Conservation (phyloP, 2,113 vertebrate species). For the Xerus inauris region DNA sequence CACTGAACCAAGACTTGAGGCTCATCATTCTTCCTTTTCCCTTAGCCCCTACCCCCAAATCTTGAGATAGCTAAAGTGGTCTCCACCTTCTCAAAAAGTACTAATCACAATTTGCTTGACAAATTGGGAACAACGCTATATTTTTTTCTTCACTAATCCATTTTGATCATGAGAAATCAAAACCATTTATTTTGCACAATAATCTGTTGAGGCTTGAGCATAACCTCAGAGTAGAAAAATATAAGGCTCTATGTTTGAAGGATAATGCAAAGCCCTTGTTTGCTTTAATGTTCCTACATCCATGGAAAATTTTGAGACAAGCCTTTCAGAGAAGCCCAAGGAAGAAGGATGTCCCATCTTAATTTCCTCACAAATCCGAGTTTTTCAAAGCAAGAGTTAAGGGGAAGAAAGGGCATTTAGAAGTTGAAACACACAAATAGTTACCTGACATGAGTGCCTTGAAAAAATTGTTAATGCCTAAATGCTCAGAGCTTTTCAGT, state of each 20-base stretch:
- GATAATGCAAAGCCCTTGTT: neutral
- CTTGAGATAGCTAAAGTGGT: neutral
- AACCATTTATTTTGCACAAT: constrained; percentile 5
- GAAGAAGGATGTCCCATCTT: neutral
- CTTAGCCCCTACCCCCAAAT: neutral
- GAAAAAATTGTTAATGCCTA: constrained; percentile 58
- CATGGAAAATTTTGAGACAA: neutral
- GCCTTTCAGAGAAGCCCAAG: neutral
- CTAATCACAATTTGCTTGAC: neutral
- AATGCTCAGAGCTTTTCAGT: constrained; percentile 15
- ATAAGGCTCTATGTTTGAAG: neutral
- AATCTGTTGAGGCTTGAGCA: neutral
- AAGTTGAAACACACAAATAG: constrained; percentile 52
- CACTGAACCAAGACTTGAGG: neutral
- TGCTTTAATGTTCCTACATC: neutral
- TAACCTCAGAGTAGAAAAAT: neutral
- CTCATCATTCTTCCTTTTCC: neutral
- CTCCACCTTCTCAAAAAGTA: neutral
- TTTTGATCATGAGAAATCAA: constrained; percentile 23
- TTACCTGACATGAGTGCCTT: neutral
- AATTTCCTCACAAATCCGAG: neutral
- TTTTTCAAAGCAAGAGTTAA: constrained; percentile 57
- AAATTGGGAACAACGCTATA: neutral
- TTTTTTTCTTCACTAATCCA: constrained; percentile 18
- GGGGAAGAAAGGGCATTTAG: neutral